Evolutionary conservation across 2,113 vertebrate species (phyloP).

Genomic region (Dromaius novaehollandiae): DNA sequence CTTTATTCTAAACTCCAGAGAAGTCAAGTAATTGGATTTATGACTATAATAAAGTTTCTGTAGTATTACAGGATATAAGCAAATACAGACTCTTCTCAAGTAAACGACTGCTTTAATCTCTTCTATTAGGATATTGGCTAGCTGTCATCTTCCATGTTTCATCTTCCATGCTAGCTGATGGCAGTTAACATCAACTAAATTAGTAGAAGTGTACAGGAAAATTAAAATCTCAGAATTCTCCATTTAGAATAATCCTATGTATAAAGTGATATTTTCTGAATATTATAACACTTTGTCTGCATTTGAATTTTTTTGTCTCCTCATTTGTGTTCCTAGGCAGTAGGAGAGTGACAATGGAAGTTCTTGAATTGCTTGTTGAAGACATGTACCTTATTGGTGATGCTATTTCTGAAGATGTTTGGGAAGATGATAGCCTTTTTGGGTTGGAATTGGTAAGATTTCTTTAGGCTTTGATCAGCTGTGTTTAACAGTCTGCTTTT

Average conservation of each 20-base stretch:
- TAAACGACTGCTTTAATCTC: neutral
- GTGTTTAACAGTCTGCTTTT: neutral
- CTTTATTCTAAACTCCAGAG: neutral
- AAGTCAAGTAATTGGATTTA: neutral
- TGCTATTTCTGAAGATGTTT: conserved; percentile 86
- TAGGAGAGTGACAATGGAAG: conserved; percentile 78
- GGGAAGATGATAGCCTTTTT: conserved; percentile 91
- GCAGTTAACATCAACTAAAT: neutral
- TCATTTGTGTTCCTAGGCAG: conserved; percentile 75
- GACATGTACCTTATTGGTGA: conserved; percentile 81
- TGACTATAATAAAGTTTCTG: neutral
- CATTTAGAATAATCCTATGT: neutral
- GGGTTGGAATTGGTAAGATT: conserved; percentile 88
- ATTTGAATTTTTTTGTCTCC: neutral
- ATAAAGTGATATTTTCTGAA: neutral
- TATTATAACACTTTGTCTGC: neutral
- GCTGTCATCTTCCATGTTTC: neutral
- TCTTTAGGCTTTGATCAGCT: neutral
- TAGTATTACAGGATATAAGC: neutral
- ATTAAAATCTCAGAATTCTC: neutral
- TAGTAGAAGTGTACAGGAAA: neutral
- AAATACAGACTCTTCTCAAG: neutral
- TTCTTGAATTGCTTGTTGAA: conserved; percentile 87
- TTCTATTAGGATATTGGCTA: neutral
- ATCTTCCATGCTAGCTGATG: neutral